Base-by-base conservation (phyloP, 2,888 invertebrate genomes). In the Helleia helle region DNA sequence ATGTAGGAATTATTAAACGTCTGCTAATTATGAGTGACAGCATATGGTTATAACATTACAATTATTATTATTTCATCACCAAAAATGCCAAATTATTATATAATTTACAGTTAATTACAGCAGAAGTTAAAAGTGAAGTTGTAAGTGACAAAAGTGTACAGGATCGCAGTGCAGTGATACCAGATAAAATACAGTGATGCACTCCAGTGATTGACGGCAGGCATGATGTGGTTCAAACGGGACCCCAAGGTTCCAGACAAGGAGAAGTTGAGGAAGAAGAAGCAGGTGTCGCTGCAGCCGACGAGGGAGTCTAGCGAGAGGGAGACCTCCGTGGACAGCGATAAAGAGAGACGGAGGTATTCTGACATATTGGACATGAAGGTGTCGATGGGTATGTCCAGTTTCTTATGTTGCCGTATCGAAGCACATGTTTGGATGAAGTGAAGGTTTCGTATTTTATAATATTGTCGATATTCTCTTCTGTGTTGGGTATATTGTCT, bases 171-270 rank as follows among this genome's bases (percentile, higher is more conserved):
- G 39, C 13, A 8, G 30, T 18, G 24, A 11, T 17, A 8, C n/a
- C n/a, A 17, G 18, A 27, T 41, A 29, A 13, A 24, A 8, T 22
- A 9, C 37, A 26, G 37, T 38, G 26, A 24, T 17, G n/a, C 34
- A 8, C 13, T 14, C 27, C 28, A 17, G 24, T 15, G 38, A 46
- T 51, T 41, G 56, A 62, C 67, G 51, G 62, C 64, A 61, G 66
- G 67, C 60, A 83, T 79, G 81, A 83, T 83, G 84, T 83, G 83
- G 83, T 83, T 83, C 48, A 84, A 79, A 55, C 59, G 81, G 54
- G 83, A 83, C 48, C 70, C 81, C 46, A 83, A 81, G 56, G 70
- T 65, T 47, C 59, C 67, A 25, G 77, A 79, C 30, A 79, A 79
- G 41, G 52, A 80, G 6, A 81, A 75, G 44, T 47, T 83, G 44